Percentiles rank a stretch among this genome's conserved stretches.
phyloP scores from a whole-genome alignment of 2,113 vertebrate genomes.

The Columbina picui region DNA sequence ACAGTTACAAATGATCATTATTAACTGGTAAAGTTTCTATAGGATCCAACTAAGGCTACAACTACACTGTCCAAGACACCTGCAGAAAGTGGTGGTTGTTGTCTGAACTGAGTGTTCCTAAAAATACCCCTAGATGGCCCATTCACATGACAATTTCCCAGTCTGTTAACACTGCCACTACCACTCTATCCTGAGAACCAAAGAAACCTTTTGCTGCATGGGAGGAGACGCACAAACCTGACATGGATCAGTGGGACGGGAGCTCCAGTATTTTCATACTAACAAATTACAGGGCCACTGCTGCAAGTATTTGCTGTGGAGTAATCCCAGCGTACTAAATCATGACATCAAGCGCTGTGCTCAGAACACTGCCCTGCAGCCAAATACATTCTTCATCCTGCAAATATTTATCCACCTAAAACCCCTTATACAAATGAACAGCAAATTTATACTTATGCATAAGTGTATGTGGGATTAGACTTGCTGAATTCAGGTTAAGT shows the following conservation, averaged over 20 bases:
- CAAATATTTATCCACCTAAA: neutral
- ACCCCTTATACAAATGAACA: fast-evolving
- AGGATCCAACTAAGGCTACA: neutral
- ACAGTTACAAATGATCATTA: fast-evolving
- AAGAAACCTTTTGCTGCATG: neutral
- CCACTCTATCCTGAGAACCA: neutral
- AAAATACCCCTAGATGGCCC: neutral
- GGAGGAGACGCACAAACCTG: fast-evolving
- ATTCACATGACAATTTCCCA: neutral
- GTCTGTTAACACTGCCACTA: neutral
- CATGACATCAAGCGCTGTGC: neutral
- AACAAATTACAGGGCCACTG: neutral
- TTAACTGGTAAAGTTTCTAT: neutral
- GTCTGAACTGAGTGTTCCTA: neutral
- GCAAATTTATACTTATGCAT: neutral
- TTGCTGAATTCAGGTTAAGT: neutral
- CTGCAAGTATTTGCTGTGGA: neutral
- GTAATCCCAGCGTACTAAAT: neutral
- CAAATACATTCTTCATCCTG: neutral
- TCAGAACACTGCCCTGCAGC: neutral
- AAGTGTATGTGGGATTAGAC: neutral
- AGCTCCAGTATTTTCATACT: neutral
- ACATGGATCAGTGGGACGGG: fast-evolving
- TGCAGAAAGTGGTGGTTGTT: fast-evolving
- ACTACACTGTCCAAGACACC: fast-evolving